Evolutionary conservation across 37 sponge, comb jelly and placozoan species (phyloP).

Genomic region (Amphimedon queenslandica): DNA sequence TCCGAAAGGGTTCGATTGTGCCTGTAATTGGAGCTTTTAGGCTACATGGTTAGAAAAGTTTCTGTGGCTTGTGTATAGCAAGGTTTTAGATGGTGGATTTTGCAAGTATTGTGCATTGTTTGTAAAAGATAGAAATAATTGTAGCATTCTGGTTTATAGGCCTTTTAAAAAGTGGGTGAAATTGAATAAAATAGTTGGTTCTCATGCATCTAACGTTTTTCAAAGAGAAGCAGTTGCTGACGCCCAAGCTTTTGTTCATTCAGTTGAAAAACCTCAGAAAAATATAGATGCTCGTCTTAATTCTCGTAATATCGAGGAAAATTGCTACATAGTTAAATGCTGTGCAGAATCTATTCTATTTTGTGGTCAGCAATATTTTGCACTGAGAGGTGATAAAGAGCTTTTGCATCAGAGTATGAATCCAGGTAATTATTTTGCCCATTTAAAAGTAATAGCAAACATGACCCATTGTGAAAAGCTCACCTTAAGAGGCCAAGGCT

Average conservation of each 20-base stretch:
- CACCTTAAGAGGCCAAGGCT: slow-evolving; percentile 32
- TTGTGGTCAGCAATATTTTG: slow-evolving; percentile 57
- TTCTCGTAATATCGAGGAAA: slow-evolving; percentile 19
- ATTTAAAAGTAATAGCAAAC: slow-evolving; percentile 33
- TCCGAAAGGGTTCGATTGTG: slow-evolving; percentile 22
- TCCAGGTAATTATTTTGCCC: slow-evolving; percentile 55
- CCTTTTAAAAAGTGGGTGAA: slow-evolving; percentile 30
- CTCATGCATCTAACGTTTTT: slow-evolving; percentile 15
- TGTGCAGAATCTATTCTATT: slow-evolving; percentile 28
- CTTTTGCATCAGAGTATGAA: slow-evolving; percentile 30
- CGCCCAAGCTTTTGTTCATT: slow-evolving; percentile 26
- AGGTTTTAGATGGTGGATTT: slow-evolving; percentile 21
- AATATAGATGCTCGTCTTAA: slow-evolving; percentile 22
- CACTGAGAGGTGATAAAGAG: slow-evolving; percentile 47
- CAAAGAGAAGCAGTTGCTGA: slow-evolving; percentile 17
- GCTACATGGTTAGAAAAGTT: slow-evolving; percentile 29
- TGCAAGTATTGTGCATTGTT: slow-evolving; percentile 21
- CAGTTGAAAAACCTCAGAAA: slow-evolving; percentile 25
- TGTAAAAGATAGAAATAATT: slow-evolving; percentile 15
- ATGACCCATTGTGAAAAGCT: slow-evolving; percentile 28
- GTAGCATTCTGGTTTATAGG: background rate
- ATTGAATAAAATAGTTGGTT: background rate
- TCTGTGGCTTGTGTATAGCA: slow-evolving; percentile 43
- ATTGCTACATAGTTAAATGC: slow-evolving; percentile 40
- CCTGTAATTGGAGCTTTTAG: slow-evolving; percentile 44